A percentile compares a stretch with the other conserved stretches of the same genome.
phyloP scores from a whole-genome alignment of 2,888 invertebrate species.

The Drepana falcataria region DNA sequence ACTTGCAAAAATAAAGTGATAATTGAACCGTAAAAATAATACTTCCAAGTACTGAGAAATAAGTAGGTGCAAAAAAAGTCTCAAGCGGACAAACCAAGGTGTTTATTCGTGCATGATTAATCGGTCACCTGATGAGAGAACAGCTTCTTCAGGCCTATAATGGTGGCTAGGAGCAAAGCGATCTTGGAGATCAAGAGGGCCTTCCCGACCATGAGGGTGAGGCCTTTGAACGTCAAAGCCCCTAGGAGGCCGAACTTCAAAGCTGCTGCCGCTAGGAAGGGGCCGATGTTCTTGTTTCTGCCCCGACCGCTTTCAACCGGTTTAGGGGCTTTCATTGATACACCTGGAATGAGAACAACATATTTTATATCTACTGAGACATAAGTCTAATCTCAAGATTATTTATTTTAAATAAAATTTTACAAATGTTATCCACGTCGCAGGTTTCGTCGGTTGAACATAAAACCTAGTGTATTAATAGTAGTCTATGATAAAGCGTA shows the following conservation, averaged over 20 bases:
- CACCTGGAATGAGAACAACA: slow-evolving; percentile 63
- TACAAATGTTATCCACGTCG: too few relatives aligned
- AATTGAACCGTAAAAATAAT: too few relatives aligned
- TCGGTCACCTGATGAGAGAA: slow-evolving; percentile 82
- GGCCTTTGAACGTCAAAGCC: slow-evolving; percentile 87
- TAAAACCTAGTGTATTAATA: too few relatives aligned
- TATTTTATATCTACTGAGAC: not conserved
- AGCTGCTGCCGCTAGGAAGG: slow-evolving; percentile 85
- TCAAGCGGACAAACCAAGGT: slow-evolving; percentile 1
- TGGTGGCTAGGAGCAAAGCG: slow-evolving; percentile 87
- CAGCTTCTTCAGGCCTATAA: slow-evolving; percentile 90
- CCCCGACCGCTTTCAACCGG: slow-evolving; percentile 82
- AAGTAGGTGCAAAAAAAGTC: not conserved
- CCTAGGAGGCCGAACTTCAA: slow-evolving; percentile 90
- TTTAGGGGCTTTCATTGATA: slow-evolving; percentile 82
- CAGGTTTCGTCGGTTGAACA: too few relatives aligned
- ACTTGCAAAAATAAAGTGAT: too few relatives aligned
- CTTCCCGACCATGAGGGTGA: slow-evolving; percentile 90
- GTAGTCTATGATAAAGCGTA: too few relatives aligned
- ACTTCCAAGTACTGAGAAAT: not conserved
- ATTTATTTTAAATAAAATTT: too few relatives aligned
- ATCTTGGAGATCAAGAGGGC: slow-evolving; percentile 91
- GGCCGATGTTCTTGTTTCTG: slow-evolving; percentile 85
- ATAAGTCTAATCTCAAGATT: too few relatives aligned
- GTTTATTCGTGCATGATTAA: slow-evolving; percentile 20